phyloP scores from a whole-genome alignment of 2,888 invertebrate genomes.

The Dioctria rufipes region DNA sequence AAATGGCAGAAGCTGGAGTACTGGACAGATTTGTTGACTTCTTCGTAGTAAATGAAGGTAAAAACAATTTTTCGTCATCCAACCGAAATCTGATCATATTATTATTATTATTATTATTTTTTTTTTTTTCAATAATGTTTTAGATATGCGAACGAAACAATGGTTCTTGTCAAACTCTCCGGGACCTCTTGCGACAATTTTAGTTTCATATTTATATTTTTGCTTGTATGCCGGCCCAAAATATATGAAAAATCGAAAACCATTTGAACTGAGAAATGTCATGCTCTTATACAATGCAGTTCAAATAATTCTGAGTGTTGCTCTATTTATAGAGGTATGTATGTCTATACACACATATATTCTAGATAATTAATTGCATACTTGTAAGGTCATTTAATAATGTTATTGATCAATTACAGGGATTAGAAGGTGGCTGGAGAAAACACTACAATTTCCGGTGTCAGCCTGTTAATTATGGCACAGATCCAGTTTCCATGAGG shows the following conservation, averaged over 20 bases:
- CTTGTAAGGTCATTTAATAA: no score
- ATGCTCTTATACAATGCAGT: slow-evolving; percentile 89
- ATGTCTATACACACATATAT: not conserved
- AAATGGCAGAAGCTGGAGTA: slow-evolving; percentile 53
- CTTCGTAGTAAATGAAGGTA: slow-evolving; percentile 70
- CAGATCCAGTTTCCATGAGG: slow-evolving; percentile 75
- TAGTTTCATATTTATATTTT: slow-evolving; percentile 81
- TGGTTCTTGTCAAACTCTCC: slow-evolving; percentile 85
- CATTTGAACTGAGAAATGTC: slow-evolving; percentile 84
- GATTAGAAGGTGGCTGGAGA: slow-evolving; percentile 74
- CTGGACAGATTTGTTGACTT: slow-evolving; percentile 69
- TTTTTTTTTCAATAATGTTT: slow-evolving; percentile 63
- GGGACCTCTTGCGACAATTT: slow-evolving; percentile 78
- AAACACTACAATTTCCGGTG: slow-evolving; percentile 79
- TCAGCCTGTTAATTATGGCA: slow-evolving; percentile 80
- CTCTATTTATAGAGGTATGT: slow-evolving; percentile 81
- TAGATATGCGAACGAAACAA: slow-evolving; percentile 79
- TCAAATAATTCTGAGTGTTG: slow-evolving; percentile 88
- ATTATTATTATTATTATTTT: slow-evolving; percentile 21
- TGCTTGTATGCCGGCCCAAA: slow-evolving; percentile 86
- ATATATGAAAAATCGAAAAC: slow-evolving; percentile 90
- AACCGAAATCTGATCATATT: slow-evolving; percentile 29
- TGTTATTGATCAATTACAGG: slow-evolving; percentile 66
- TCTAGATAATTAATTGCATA: not conserved
- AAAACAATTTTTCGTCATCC: not conserved